Base-by-base conservation (phyloP, 2,888 invertebrate species). In the Rhaphigaster nebulosa region DNA sequence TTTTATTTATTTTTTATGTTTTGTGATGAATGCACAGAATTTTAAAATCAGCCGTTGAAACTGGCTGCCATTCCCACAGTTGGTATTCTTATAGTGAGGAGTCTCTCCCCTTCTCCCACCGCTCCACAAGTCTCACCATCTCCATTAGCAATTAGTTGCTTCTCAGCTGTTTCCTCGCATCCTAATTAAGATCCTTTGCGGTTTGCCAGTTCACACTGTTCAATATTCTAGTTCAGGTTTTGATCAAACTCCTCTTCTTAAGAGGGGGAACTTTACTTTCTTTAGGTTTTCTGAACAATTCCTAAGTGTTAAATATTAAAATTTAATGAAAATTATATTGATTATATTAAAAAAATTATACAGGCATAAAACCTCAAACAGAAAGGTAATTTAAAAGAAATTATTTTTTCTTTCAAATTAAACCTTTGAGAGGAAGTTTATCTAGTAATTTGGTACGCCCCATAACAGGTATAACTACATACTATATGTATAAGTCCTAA, bases 61-160 rank as follows among this genome's bases (percentile, higher is more conserved):
- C 8, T 8, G 8, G 29, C 1, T 13, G 65, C 10, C 29, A 29
- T 65, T 65, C 29, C 29, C 3, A 15, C 29, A 29, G 15, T 29
- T 15, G 29, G 1, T 3, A 15, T 29, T 65, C 3, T 29, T 29
- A 4, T 15, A 15, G 15, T 8, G n/a, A 18, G 12, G 18, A 1
- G 0, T 15, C 29, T 65, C 29, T 15, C 65, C 15, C 65, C 65
- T 29, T 15, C 65, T 15, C 65, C 29, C 65, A 15, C 29, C 29
- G n/a, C 65, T 18, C 4, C 29, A n/a, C 12, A 8, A 60, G n/a
- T 18, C 23, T 60, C 60, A 29, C 29, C 13, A 65, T 65, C 65
- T 65, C 65, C 65, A 65, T 65, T 65, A 65, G 65, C 65, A 65
- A 65, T 65, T 65, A 65, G 65, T 65, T 29, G 65, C 65, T 65